Base-by-base conservation (phyloP, 2,113 vertebrate species). In the Myotis yumanensis region DNA sequence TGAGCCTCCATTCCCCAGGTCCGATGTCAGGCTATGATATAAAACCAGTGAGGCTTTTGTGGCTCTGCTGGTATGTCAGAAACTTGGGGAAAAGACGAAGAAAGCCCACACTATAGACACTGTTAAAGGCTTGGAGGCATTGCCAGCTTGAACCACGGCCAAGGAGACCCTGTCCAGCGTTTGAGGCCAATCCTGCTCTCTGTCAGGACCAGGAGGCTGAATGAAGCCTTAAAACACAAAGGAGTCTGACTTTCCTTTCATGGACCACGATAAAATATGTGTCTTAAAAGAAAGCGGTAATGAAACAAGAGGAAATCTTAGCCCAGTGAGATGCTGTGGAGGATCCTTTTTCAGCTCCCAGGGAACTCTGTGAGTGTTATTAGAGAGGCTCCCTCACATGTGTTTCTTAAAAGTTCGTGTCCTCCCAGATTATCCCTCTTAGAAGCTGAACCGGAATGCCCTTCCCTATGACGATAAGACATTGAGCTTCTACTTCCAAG, bases 241-340 rank as follows among this genome's bases (percentile, higher is more conserved):
- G 28, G 16, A 66, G 22, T 30, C 54, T 92, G 69, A 43, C 66
- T 91, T 97, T 93, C 59, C 66, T 93, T 95, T 95, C 37, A 54
- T 3, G 11, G 37, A 18, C 71, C 92, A 84, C 79, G 80, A 82
- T 86, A 89, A 86, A 84, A 86, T 18, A 17, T 40, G 40, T 71
- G 54, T 88, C 73, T 95, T 95, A 87, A 95, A 93, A 94, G 81
- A 82, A 95, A 95, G 51, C 1, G 14, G 40, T 66, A 91, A 51
- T 59, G 54, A 93, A 97, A 86, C 23, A 22, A 79, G 51, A 94
- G 32, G 59, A 96, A 81, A 89, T 57, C 84, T 94, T 79, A 68
- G 37, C 32, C 18, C 59, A 76, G 25, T 9, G 64, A 79, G 64
- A 59, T 72, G 82, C 92, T 46, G 25, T 81, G 77, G 90, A 85